Evolutionary conservation across 2,888 invertebrate genomes (phyloP).

Genomic region (Aporophyla nigra): DNA sequence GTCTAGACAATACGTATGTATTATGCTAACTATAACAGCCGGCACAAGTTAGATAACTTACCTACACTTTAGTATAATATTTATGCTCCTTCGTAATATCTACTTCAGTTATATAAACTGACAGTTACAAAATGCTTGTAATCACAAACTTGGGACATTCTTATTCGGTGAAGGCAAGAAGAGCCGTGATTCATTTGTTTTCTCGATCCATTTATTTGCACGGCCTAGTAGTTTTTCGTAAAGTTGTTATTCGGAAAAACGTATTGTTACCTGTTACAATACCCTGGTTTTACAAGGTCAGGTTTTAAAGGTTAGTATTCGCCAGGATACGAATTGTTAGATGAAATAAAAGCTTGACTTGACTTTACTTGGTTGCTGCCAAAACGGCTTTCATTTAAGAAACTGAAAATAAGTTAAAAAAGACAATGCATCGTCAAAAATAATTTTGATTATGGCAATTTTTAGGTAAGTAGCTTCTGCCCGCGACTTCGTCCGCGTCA

Average conservation of each 20-base stretch:
- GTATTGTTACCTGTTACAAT: conserved; percentile 1
- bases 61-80: not conserved
- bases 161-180: not conserved
- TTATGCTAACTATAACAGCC: conserved; percentile 23
- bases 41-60: conserved; percentile 1
- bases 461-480: too few species aligned
- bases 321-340: not conserved
- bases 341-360: not conserved
- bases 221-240: not conserved
- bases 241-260: conserved; percentile 13
- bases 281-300: not conserved
- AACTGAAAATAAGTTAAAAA: not conserved
- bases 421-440: not conserved
- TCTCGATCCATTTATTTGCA: conserved; percentile 1
- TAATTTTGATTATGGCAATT: not conserved
- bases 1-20: conserved; percentile 10
- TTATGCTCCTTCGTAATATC: conserved; percentile 6
- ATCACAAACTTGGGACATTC: not conserved
- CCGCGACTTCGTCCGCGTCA: too few species aligned
- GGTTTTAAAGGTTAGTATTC: not conserved
- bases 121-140: conserved; percentile 2
- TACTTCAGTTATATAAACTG: not conserved
- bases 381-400: not conserved
- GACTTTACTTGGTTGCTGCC: too few species aligned
- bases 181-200: conserved; percentile 19